Percentiles rank a stretch among this genome's conserved stretches.
Conservation (phyloP, 1,140 invertebrate genomes). For the Octopus sinensis region DNA sequence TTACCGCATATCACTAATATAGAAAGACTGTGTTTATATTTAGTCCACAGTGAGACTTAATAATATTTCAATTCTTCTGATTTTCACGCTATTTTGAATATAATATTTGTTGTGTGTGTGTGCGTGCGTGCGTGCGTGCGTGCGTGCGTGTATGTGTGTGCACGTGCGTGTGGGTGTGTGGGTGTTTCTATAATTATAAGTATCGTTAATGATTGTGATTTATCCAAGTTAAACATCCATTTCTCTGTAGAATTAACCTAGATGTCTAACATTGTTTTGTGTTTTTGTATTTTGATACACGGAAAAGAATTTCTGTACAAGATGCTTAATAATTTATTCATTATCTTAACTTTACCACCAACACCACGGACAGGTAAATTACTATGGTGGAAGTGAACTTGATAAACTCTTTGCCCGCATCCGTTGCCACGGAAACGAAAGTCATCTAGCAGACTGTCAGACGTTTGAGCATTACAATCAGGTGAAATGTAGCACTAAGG, state of each 20-base stretch:
- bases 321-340: no score
- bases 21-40: no score
- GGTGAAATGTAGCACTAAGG: constrained; percentile 12
- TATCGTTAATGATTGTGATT: no score
- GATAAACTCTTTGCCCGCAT: constrained; percentile 22
- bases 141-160: background rate
- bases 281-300: no score
- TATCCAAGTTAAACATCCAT: no score
- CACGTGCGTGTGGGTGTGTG: background rate
- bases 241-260: no score
- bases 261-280: no score
- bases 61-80: no score
- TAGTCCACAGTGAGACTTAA: no score
- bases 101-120: background rate
- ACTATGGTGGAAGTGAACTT: constrained; percentile 22
- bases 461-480: constrained; percentile 22
- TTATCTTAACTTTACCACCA: no score
- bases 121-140: background rate
- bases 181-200: background rate
- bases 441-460: constrained; percentile 18
- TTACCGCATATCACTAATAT: no score
- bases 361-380: constrained; percentile 3
- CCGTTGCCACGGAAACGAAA: constrained; percentile 23
- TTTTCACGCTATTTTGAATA: background rate
- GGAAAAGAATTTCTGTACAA: no score